Evolutionary conservation across 2,113 vertebrate genomes (phyloP).

Genomic region (Notarius quadriscutis): DNA sequence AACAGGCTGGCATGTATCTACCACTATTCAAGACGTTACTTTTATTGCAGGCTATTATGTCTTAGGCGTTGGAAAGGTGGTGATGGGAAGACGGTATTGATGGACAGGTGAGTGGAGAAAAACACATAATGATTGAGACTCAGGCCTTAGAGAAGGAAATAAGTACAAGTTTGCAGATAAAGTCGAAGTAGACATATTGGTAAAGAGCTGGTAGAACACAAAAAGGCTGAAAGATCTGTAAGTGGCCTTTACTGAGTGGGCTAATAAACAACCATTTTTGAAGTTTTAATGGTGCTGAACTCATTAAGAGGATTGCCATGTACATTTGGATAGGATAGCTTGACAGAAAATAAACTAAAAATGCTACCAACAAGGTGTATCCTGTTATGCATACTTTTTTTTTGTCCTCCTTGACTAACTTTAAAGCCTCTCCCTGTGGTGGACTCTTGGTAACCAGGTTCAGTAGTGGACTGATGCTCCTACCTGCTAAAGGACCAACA

Average conservation of each 20-base stretch:
- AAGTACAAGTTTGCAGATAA: conserved; percentile 29
- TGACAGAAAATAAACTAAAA: not conserved
- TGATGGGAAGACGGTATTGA: conserved; percentile 54
- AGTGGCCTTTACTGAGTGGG: not conserved
- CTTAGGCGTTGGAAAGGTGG: conserved; percentile 56
- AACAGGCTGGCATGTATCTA: conserved; percentile 44
- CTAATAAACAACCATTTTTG: not conserved
- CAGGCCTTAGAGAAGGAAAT: conserved; percentile 32
- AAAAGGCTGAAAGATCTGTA: not conserved
- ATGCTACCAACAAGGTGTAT: not conserved
- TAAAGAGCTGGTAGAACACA: not conserved
- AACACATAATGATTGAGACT: conserved; percentile 27
- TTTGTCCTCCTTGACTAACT: not conserved
- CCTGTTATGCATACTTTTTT: not conserved
- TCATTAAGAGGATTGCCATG: not conserved
- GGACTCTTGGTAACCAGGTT: not conserved
- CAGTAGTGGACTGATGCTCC: not conserved
- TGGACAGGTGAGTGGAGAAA: conserved; percentile 32
- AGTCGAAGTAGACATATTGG: not conserved
- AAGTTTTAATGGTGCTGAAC: not conserved
- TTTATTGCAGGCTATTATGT: conserved; percentile 51
- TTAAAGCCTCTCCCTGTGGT: not conserved
- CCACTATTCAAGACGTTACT: conserved; percentile 49
- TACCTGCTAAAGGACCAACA: conserved; percentile 5
- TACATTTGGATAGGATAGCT: not conserved